Evolutionary conservation across 2,888 invertebrate genomes (phyloP), one percentile per base, ranked within the genome.

Genomic region (Rhyacophila evoluta): DNA sequence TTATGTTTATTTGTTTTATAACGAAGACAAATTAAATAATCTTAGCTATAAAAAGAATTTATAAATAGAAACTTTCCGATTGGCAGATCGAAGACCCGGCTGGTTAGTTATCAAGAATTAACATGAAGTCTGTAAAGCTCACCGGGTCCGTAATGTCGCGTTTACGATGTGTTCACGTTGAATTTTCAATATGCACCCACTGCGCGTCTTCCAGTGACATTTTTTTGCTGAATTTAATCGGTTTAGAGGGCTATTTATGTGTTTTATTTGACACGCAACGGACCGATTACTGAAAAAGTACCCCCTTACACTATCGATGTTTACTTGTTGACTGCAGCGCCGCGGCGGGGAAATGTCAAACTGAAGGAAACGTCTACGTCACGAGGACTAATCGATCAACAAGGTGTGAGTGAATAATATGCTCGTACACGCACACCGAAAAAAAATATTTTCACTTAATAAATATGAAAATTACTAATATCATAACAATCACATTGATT

Each of bases 281-380:
- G 19, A 19, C 15, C 19, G 15, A 55, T 55, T 55, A 19, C 55
- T 6, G 55, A 55, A 55, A 55, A 33, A 19, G 55, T 19, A 55
- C 55, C 55, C 55, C 10, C 36, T 33, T 28, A 19, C 68, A 74
- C n/a, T 74, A 74, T 74, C 76, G 72, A 71, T 72, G 72, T 73
- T 39, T 28, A 27, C 37, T 55, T 36, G 69, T 37, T 39, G 78
- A 25, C 55, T 11, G 67, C 36, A 78, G 78, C 78, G 78, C 78
- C 70, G 25, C 71, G 27, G 36, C 75, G 75, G 75, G 69, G 28
- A 69, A 69, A 69, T 29, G 29, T 69, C 69, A 29, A 29, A 69
- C 69, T 69, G 27, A 36, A 36, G 74, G 68, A 33, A 72, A 72
- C 27, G 72, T 72, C 72, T 38, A 72, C 27, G 38, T 38, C 27